These are phyloP conservation scores for Phytoseiulus persimilis DNA, from an alignment of 2,888 invertebrate species.

Conservation along the genomic window DNA sequence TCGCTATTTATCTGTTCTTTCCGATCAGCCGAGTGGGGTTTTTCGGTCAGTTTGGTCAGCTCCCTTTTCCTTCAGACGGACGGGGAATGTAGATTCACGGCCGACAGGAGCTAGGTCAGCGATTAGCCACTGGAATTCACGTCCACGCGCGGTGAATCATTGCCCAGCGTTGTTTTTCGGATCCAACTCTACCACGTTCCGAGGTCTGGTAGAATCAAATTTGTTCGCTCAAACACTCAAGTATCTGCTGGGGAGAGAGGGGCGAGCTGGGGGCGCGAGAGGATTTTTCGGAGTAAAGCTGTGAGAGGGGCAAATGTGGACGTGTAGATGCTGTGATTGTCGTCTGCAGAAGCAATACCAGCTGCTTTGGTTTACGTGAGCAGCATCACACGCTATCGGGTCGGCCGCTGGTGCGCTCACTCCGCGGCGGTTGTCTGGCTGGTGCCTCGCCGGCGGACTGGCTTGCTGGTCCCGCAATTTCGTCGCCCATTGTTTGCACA, in stretches of 20 bases:
- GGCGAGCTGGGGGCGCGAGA: neutral
- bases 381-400: neutral
- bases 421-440: neutral
- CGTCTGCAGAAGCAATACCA: neutral
- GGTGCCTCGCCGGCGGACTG: neutral
- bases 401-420: neutral
- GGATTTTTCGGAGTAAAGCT: neutral
- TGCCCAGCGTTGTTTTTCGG: no score
- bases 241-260: neutral
- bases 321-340: neutral
- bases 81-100: no score
- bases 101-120: no score
- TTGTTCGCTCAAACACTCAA: neutral
- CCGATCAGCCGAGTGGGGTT: no score
- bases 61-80: no score
- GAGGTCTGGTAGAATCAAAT: no score
- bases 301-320: neutral
- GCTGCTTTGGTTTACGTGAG: neutral
- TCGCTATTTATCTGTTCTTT: neutral
- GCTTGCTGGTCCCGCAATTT: neutral
- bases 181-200: no score
- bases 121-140: no score
- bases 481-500: neutral
- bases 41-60: no score
- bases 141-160: no score